A percentile compares a stretch with the other conserved stretches of the same genome.
Conservation (phyloP, 2,113 vertebrate genomes). For the Bombycilla garrulus region DNA sequence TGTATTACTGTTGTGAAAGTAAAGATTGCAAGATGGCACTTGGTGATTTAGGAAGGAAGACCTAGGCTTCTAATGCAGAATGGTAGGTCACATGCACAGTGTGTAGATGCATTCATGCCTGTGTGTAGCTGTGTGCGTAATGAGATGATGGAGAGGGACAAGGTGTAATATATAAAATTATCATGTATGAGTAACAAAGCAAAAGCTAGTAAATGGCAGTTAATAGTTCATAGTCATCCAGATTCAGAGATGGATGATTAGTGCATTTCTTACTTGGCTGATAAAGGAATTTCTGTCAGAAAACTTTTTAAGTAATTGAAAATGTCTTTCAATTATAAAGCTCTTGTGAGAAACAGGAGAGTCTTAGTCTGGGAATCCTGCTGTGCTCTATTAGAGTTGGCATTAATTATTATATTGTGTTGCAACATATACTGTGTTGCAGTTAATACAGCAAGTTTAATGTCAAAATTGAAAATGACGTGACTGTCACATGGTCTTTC, state of each 20-base stretch:
- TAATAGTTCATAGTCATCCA: neutral
- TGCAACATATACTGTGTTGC: neutral
- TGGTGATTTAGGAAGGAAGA: neutral
- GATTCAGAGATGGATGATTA: neutral
- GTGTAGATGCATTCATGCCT: rapidly evolving
- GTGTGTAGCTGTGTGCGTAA: neutral
- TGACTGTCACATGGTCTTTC: neutral
- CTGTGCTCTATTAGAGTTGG: neutral
- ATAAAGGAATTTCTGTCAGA: neutral
- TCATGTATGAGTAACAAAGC: neutral
- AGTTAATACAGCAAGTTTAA: neutral
- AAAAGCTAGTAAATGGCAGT: neutral
- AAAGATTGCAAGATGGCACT: neutral
- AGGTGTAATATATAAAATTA: neutral
- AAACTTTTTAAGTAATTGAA: neutral
- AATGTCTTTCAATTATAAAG: neutral
- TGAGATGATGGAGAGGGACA: neutral
- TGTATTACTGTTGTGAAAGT: neutral
- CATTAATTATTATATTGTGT: neutral
- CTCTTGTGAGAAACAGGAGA: neutral
- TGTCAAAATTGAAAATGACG: neutral
- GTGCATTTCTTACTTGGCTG: neutral
- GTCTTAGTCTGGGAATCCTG: neutral
- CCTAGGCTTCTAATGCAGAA: neutral
- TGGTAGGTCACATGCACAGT: neutral